Base-by-base conservation (phyloP, 2,113 vertebrate species). In the Python bivittatus region DNA sequence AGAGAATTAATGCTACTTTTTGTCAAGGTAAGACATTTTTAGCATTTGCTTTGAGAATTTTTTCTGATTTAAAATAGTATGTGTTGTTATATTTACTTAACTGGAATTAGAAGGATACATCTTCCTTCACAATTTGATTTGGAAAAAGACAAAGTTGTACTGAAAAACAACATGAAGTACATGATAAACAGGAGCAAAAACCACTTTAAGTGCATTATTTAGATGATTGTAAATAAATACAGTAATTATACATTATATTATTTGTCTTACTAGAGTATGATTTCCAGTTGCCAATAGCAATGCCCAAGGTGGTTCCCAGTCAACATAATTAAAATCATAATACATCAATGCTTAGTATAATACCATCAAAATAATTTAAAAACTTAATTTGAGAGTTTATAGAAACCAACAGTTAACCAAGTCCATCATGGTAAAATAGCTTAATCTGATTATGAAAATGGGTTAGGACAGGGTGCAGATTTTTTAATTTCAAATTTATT, bases 1-100 rank as follows among this genome's bases (percentile, higher is more conserved):
- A 98, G 95, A 98, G 98, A 95, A 97, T 99, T 94, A 99, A 99
- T 98, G 98, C 97, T 95, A 99, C 99, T 0, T 98, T 98, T 94
- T 99, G 99, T 96, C 98, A 99, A 98, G 99, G 99, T 99, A 98
- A 91, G 91, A 85, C 7, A 87, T 58, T 93, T n/a, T 8, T 48
- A 53, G 2, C 25, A 5, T 91, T 93, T 93, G n/a, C 90, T 95
- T 91, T 91, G 57, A 94, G 48, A 13, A 38, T 27, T 0, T 88
- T 84, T 92, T 95, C 52, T 93, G 1, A 86, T 58, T 57, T 33
- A 85, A 88, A 83, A 12, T 90, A 2, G 17, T 12, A 1, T 56
- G 25, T 15, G 8, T 79, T 83, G 57, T 13, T 68, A 25, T 6
- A 10, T 88, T 88, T 44, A 44, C 4, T 84, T 92, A 60, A 53